Evolutionary conservation across 2,113 vertebrate genomes (phyloP), one percentile per base, ranked within the genome.

Genomic region (Pipra filicauda): DNA sequence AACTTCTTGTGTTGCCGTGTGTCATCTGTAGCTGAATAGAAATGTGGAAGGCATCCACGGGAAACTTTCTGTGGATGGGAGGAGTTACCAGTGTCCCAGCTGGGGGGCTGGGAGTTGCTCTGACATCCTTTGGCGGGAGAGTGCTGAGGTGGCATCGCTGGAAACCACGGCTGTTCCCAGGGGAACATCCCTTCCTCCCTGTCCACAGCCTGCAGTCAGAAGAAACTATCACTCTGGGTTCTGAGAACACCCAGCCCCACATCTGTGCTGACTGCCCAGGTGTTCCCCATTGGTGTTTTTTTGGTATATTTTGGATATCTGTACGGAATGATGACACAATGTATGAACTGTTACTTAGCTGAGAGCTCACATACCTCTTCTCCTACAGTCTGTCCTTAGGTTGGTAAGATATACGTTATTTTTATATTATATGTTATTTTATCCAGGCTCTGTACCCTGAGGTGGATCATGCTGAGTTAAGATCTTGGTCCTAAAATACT

Each of bases 21-120:
- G 27, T 16, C 9, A 5, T 12, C 52, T 43, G 2, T 43, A 74
- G 57, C 85, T 66, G 74, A 26, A 8, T 26, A 8, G 10, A 4
- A 1, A 2, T 17, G 1, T 31, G n/a, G 17, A 22, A 41, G 44
- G 30, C 15, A n/a, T 23, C 66, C 9, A 2, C 2, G 8, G 65
- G 33, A 37, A 21, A n/a, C 31, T 48, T 78, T 19, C 46, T 24
- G 9, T 14, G 49, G 33, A 35, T 27, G 70, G 65, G 15, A 72
- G 1, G 41, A 51, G 54, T 44, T 43, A 4, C 22, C 21, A 5
- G 14, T 1, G 2, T 66, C 39, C 17, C 31, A 14, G 44, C 5
- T n/a, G 57, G 15, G 23, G 30, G 62, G 5, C 26, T 61, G 15
- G n/a, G 43, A 23, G 35, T 20, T 37, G 28, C 13, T 75, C 55